Evolutionary conservation across 2,797 vertebrate genomes (phyloP).

Genomic region (Catamblyrhynchus diadema): DNA sequence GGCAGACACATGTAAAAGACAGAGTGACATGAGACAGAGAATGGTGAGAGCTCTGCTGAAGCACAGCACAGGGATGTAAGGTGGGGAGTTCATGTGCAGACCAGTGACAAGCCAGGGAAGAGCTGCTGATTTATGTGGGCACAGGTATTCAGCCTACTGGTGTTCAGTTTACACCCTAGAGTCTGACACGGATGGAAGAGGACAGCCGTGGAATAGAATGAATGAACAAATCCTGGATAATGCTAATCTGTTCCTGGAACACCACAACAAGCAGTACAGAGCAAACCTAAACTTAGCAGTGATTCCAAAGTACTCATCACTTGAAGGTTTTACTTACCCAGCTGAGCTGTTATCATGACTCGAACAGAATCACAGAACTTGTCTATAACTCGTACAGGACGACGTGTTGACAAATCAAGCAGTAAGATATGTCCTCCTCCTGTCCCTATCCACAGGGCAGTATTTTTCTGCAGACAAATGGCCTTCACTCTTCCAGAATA

Average conservation of each 20-base stretch:
- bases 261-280: not conserved
- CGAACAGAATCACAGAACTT: constrained; percentile 82
- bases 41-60: not conserved
- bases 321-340: constrained; percentile 74
- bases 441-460: constrained; percentile 90
- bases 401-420: constrained; percentile 86
- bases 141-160: not conserved
- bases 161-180: not conserved
- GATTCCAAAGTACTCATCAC: not conserved
- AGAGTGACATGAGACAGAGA: fast-evolving
- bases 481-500: constrained; percentile 87
- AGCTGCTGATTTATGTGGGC: not conserved
- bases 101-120: not conserved
- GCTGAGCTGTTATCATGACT: constrained; percentile 79
- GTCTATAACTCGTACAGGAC: constrained; percentile 79
- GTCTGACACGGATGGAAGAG: not conserved
- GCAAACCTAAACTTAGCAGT: not conserved
- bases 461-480: constrained; percentile 87
- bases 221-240: not conserved
- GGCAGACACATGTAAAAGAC: not conserved
- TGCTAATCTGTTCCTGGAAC: not conserved
- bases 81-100: not conserved
- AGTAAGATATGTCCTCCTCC: constrained; percentile 89
- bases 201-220: not conserved
- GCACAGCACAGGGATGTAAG: not conserved